Conservation (phyloP, 2,888 invertebrate species). For the Aleiodes leptofemur region DNA sequence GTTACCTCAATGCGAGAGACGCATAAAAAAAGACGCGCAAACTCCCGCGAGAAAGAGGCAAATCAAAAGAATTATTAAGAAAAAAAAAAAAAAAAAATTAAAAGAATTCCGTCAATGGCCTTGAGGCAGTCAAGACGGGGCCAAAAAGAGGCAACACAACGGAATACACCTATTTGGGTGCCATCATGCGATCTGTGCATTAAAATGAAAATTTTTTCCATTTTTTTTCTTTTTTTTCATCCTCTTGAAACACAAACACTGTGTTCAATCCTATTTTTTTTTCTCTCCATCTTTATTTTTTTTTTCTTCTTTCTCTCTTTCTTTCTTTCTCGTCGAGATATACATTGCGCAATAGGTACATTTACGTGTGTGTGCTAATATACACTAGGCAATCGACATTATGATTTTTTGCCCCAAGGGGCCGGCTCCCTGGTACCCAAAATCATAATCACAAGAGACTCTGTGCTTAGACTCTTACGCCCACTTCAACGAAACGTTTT, state of each 20-base stretch:
- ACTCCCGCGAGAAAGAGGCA: neutral
- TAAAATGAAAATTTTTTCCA: slow-evolving; percentile 44
- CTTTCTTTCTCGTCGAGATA: neutral
- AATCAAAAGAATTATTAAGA: neutral
- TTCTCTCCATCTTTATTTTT: no score
- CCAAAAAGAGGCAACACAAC: slow-evolving; percentile 10
- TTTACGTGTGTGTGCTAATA: slow-evolving; percentile 2
- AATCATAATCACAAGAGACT: slow-evolving; percentile 44
- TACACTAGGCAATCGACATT: slow-evolving; percentile 20
- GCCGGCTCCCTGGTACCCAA: slow-evolving; percentile 39
- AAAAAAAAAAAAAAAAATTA: no score
- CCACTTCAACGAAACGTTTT: slow-evolving; percentile 27
- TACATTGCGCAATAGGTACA: slow-evolving; percentile 42
- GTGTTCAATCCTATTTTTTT: neutral
- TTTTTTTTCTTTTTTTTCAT: no score
- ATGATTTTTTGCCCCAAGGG: slow-evolving; percentile 37
- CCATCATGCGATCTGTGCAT: slow-evolving; percentile 62
- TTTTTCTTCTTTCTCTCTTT: neutral
- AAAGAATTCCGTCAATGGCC: slow-evolving; percentile 45
- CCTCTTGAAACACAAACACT: slow-evolving; percentile 1
- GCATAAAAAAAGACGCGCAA: neutral
- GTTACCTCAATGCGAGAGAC: neutral
- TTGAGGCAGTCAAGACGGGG: slow-evolving; percentile 29
- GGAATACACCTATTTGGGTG: slow-evolving; percentile 53
- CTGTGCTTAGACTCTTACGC: slow-evolving; percentile 39